phyloP scores from a whole-genome alignment of 2,888 invertebrate genomes.

The Endotricha flammealis region DNA sequence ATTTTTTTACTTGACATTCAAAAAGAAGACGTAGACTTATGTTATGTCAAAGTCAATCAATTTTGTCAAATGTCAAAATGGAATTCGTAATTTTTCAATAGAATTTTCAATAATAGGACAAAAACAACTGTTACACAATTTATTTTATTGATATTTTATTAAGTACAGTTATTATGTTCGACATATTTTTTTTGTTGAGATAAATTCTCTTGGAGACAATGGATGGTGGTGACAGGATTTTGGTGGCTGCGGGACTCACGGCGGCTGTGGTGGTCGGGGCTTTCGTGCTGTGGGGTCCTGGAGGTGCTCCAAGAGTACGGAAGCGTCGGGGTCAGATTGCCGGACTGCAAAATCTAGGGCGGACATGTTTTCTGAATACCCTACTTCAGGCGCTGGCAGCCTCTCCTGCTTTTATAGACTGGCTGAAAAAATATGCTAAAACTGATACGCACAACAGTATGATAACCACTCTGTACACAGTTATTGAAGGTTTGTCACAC shows the following conservation, averaged over 20 bases:
- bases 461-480: constrained; percentile 84
- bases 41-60: too few relatives aligned
- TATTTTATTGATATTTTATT: background rate
- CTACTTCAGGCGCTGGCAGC: constrained; percentile 93
- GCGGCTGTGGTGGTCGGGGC: constrained; percentile 90
- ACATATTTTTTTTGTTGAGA: background rate
- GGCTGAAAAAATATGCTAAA: constrained; percentile 84
- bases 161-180: background rate
- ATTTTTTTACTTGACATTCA: too few relatives aligned
- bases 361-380: constrained; percentile 95
- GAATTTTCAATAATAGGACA: too few relatives aligned
- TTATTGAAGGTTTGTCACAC: constrained; percentile 81
- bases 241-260: constrained; percentile 88
- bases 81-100: too few relatives aligned
- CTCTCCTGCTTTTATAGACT: constrained; percentile 89
- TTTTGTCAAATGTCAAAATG: too few relatives aligned
- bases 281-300: constrained; percentile 90
- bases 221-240: constrained; percentile 86
- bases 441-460: constrained; percentile 82
- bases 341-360: constrained; percentile 93
- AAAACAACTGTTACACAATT: too few relatives aligned
- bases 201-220: constrained; percentile 43
- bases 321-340: constrained; percentile 85
- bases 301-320: constrained; percentile 79
- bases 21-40: too few relatives aligned